Base-by-base conservation (phyloP, 2,888 invertebrate genomes). In the Cyrtodaria siliqua region DNA sequence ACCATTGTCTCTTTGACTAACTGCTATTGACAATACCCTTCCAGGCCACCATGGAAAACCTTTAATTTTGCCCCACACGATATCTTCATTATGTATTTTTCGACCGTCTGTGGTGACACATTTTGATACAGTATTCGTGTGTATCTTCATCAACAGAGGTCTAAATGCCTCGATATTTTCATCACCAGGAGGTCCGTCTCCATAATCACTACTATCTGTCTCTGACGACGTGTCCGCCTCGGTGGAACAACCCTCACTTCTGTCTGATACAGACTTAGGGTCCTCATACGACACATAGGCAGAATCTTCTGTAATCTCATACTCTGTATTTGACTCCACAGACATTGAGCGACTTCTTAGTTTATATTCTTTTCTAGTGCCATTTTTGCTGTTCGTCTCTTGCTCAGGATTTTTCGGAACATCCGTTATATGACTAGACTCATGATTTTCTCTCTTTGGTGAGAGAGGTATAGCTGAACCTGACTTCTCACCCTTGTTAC, bases 21-120 rank as follows among this genome's bases (percentile, higher is more conserved):
- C 93, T 8, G 95, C 95, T 72, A 96, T 95, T 79, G 95, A 95
- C 44, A 95, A 89, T 88, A 95, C 91, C 94, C 94, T 55, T 20
- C 96, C 97, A 0, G 97, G 97, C 97, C 97, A 97, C 97, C 97
- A 97, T 0, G 97, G 97, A 90, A 96, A 97, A 0, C 96, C 97
- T 78, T 95, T 95, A 53, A 97, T 95, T 92, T 97, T 97, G 0
- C 97, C 97, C 97, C 97, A 97, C 3, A 97, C 96, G 60, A 97
- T 95, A 92, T 97, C 97, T 0, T 97, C 97, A 0, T 92, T 90
- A 14, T 86, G 79, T 81, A 93, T 87, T 42, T 88, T 88, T 24
- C 90, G 78, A 12, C 93, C 93, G 62, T 91, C 91, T 9, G 85
- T 82, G 18, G 90, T 85, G 29, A 89, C 91, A 83, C 95, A 95